Percentiles rank a stretch among this genome's conserved stretches.
Evolutionary conservation across 2,888 invertebrate genomes (phyloP).

Genomic region (Charanyca ferruginea): DNA sequence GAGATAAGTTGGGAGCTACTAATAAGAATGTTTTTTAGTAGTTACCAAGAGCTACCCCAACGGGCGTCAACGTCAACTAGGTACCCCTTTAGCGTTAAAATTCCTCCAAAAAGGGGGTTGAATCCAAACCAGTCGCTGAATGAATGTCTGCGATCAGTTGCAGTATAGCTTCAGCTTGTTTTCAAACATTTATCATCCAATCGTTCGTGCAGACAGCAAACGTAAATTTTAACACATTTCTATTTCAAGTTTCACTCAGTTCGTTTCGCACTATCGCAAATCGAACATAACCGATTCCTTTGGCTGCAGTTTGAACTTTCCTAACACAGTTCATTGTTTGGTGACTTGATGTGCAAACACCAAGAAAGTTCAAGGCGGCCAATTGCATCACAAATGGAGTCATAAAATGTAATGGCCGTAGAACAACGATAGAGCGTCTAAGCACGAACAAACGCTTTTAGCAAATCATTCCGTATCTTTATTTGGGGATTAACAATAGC

Average conservation of each 20-base stretch:
- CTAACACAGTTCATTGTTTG: constrained; percentile 59
- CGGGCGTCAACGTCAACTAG: no score
- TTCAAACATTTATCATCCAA: background rate
- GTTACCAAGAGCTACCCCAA: no score
- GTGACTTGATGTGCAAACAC: constrained; percentile 59
- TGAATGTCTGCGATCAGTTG: background rate
- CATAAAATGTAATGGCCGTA: constrained; percentile 71
- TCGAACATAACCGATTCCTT: constrained; percentile 10
- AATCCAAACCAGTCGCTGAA: no score
- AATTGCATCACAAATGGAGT: constrained; percentile 76
- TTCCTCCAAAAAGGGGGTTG: no score
- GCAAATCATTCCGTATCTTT: constrained; percentile 39
- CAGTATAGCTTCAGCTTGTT: background rate
- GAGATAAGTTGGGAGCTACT: no score
- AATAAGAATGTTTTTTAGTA: background rate
- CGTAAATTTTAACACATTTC: constrained; percentile 45
- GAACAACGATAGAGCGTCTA: constrained; percentile 52
- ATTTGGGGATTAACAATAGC: constrained; percentile 45
- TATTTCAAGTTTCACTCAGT: constrained; percentile 37
- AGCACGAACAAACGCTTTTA: constrained; percentile 47
- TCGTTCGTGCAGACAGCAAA: constrained; percentile 13
- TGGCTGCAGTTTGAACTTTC: constrained; percentile 56
- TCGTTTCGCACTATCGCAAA: constrained; percentile 13
- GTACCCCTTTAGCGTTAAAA: no score
- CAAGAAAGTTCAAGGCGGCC: constrained; percentile 79